Conservation (phyloP, 2,797 vertebrate species). For the Nannoperca australis region DNA sequence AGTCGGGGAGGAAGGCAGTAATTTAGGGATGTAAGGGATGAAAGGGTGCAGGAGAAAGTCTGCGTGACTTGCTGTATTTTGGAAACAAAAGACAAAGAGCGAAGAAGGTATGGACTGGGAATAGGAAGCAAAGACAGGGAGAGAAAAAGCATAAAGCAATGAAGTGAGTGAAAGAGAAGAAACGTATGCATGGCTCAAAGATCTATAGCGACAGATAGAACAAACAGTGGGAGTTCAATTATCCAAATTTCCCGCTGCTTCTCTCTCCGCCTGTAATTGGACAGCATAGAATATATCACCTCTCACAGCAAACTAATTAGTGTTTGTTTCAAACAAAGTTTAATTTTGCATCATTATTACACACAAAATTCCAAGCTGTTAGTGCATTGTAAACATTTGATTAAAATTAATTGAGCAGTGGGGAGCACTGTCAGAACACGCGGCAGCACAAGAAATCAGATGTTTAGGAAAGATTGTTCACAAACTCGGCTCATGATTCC, state of each 20-base stretch:
- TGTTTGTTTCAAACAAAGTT: conserved; percentile 75
- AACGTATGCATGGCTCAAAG: conserved; percentile 38
- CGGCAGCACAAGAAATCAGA: conserved; percentile 42
- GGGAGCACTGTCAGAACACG: conserved; percentile 65
- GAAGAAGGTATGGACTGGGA: not conserved
- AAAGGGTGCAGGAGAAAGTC: conserved; percentile 8
- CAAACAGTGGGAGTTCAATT: conserved; percentile 75
- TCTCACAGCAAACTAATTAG: conserved; percentile 72
- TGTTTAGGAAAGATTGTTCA: conserved; percentile 56
- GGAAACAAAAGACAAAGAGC: conserved; percentile 8
- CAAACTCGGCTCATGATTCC: conserved; percentile 52
- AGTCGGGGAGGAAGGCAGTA: conserved; percentile 35
- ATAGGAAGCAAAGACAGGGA: not conserved
- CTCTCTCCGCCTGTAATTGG: conserved; percentile 68
- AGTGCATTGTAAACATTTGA: conserved; percentile 80
- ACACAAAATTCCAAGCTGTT: conserved; percentile 71
- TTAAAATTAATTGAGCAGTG: conserved; percentile 77
- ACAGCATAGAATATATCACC: conserved; percentile 65
- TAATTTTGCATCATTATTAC: conserved; percentile 68
- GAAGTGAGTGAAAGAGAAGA: conserved; percentile 9
- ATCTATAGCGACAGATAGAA: conserved; percentile 47
- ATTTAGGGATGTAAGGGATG: conserved; percentile 45
- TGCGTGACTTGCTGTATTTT: conserved; percentile 18
- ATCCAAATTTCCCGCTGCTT: conserved; percentile 73
- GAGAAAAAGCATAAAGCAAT: not conserved